Evolutionary conservation across 2,888 invertebrate species (phyloP).

Genomic region (Sturmia bella): DNA sequence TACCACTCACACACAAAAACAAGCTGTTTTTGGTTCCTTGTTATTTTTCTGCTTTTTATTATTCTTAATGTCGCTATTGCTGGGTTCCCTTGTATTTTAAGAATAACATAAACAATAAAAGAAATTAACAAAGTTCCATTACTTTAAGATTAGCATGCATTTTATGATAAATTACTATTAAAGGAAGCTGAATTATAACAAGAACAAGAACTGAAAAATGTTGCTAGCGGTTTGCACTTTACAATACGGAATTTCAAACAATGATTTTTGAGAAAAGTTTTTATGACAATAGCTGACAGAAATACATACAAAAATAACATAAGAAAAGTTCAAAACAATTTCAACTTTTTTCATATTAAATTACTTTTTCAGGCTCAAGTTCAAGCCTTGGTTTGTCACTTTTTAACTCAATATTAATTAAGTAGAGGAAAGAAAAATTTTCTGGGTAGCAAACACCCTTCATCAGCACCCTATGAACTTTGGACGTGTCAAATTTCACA

Average conservation of each 20-base stretch:
- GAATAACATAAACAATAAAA: slow-evolving; percentile 6
- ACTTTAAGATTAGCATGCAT: slow-evolving; percentile 44
- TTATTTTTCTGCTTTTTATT: background rate
- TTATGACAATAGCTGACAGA: background rate
- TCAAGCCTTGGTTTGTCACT: no score
- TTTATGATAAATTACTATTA: slow-evolving; percentile 44
- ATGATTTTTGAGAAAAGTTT: slow-evolving; percentile 12
- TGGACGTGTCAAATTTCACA: no score
- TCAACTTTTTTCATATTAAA: no score
- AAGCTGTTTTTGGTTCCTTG: slow-evolving; percentile 18
- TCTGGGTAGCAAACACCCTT: no score
- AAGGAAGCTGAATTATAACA: slow-evolving; percentile 32
- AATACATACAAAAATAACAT: background rate
- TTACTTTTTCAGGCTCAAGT: no score
- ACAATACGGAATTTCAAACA: slow-evolving; percentile 22
- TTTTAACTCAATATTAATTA: no score
- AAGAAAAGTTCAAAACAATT: background rate
- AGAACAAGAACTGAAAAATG: slow-evolving; percentile 25
- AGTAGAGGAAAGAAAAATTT: no score
- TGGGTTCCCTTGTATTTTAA: slow-evolving; percentile 1
- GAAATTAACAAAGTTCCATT: slow-evolving; percentile 4
- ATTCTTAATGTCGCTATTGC: slow-evolving; percentile 6
- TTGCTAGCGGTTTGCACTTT: slow-evolving; percentile 32
- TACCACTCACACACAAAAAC: background rate
- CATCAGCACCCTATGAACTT: no score